Evolutionary conservation across 2,797 vertebrate species (phyloP).

Genomic region (Lepilemur septentrionalis): DNA sequence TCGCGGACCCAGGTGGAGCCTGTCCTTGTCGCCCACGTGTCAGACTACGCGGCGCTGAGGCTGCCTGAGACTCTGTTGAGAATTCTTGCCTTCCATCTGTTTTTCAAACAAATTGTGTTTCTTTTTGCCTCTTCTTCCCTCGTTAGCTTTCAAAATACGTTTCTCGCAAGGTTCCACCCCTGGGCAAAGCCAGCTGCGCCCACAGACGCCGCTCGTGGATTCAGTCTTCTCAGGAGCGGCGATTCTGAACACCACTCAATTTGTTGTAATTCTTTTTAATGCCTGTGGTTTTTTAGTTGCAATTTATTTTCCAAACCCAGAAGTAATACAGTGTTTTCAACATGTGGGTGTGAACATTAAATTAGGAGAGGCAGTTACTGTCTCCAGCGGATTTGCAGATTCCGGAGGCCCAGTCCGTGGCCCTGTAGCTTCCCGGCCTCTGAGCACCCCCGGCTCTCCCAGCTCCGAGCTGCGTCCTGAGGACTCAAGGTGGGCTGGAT

Average conservation of each 20-base stretch:
- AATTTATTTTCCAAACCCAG: background rate
- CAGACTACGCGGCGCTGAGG: no score
- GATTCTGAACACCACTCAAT: background rate
- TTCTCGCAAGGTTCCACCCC: background rate
- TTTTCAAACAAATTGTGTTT: background rate
- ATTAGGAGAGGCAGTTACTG: background rate
- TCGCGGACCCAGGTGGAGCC: no score
- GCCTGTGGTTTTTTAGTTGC: background rate
- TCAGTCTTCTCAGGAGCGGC: background rate
- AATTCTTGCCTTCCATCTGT: background rate
- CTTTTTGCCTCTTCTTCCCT: background rate
- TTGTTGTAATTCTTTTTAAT: background rate
- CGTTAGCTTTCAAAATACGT: constrained; percentile 51
- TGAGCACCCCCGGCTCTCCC: rapidly evolving
- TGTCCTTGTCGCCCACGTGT: no score
- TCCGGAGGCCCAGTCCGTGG: background rate
- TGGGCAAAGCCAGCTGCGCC: background rate
- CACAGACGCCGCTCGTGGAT: background rate
- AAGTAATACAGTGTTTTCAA: background rate
- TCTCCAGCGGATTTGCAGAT: background rate
- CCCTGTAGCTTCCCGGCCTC: background rate
- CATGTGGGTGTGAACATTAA: background rate
- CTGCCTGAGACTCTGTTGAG: background rate
- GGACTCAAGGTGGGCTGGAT: rapidly evolving
- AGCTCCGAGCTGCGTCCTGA: background rate